These are phyloP conservation scores for Chaetodon trifasciatus DNA, from an alignment of 2,797 vertebrate species.

Conservation along the genomic window DNA sequence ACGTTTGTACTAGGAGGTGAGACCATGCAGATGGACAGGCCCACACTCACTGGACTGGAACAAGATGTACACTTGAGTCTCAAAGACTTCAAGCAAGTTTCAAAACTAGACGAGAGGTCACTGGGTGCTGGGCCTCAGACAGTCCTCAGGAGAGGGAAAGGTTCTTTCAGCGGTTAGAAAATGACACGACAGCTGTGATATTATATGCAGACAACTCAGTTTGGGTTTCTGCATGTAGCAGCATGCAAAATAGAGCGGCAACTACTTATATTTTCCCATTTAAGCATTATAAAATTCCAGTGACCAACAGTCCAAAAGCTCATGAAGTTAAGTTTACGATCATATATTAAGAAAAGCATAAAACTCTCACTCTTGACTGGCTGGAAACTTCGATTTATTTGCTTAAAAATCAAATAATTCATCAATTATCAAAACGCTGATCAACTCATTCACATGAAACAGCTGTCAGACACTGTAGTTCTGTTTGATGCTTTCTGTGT, in stretches of 20 bases:
- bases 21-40: conserved; percentile 62
- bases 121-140: conserved; percentile 55
- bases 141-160: conserved; percentile 13
- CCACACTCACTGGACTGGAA: conserved; percentile 55
- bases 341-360: neutral
- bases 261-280: neutral
- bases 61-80: conserved; percentile 47
- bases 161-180: neutral
- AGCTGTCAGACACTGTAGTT: no score
- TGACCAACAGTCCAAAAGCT: neutral
- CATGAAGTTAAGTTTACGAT: neutral
- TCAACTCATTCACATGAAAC: no score
- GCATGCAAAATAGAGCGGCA: neutral
- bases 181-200: neutral
- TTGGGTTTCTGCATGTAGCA: neutral
- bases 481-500: neutral
- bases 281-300: neutral
- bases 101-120: conserved; percentile 78
- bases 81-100: conserved; percentile 57
- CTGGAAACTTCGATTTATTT: neutral
- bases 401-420: neutral
- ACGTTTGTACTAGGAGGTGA: conserved; percentile 79
- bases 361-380: neutral
- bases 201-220: neutral
- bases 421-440: neutral